phyloP scores from a whole-genome alignment of 2,797 vertebrate species.

The Coregonus ussuriensis region DNA sequence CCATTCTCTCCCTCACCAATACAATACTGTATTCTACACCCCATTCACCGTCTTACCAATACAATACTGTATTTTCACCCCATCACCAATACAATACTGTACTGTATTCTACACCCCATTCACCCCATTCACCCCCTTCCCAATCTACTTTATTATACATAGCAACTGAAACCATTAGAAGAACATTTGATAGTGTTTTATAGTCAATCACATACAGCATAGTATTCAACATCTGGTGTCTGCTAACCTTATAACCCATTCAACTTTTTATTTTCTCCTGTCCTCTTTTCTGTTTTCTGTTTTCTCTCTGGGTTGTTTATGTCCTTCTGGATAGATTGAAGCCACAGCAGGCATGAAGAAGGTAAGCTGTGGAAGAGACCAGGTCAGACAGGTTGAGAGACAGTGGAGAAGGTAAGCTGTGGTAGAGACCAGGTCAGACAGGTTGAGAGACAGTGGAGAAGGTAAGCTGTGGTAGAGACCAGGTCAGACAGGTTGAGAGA shows the following conservation, averaged over 20 bases:
- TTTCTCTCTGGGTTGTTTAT: constrained; percentile 19
- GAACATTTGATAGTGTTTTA: background rate
- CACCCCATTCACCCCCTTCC: background rate
- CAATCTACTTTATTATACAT: too few relatives aligned
- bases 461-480: too few relatives aligned
- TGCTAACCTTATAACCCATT: constrained; percentile 2
- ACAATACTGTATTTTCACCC: too few relatives aligned
- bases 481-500: too few relatives aligned
- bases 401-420: too few relatives aligned
- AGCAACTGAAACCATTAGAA: background rate
- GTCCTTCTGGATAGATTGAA: constrained; percentile 59
- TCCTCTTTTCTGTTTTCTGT: constrained; percentile 27
- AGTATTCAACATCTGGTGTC: background rate
- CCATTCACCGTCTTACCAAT: too few relatives aligned
- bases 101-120: too few relatives aligned
- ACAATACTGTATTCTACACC: too few relatives aligned
- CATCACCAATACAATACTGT: too few relatives aligned
- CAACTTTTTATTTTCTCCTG: background rate
- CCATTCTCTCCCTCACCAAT: too few relatives aligned
- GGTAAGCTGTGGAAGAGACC: constrained; percentile 48
- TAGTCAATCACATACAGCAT: background rate
- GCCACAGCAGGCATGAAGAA: constrained; percentile 57
- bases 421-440: too few relatives aligned
- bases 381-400: background rate
- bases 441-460: too few relatives aligned